Evolutionary conservation across 2,113 vertebrate species (phyloP).

Genomic region (Pica pica): DNA sequence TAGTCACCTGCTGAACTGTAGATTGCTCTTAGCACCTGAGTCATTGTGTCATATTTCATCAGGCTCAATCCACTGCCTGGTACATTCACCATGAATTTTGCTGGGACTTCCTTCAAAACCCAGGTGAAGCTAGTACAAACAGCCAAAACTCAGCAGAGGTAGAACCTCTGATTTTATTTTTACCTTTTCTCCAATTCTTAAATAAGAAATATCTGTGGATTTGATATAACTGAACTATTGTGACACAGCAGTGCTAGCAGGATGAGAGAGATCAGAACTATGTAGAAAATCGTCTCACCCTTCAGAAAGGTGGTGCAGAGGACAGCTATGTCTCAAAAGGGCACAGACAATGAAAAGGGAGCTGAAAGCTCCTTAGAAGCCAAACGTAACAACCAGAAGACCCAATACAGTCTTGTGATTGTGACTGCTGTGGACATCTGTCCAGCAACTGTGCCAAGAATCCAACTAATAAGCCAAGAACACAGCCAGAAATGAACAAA

Average conservation of each 20-base stretch:
- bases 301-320: constrained; percentile 12
- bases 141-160: neutral
- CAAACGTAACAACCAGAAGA: constrained; percentile 38
- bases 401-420: constrained; percentile 51
- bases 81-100: neutral
- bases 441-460: constrained; percentile 57
- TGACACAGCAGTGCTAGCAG: neutral
- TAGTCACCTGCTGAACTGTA: neutral
- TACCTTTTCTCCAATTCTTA: neutral
- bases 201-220: neutral
- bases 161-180: neutral
- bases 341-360: neutral
- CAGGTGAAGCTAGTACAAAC: neutral
- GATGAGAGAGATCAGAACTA: neutral
- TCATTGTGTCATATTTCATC: neutral
- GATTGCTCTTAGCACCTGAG: neutral
- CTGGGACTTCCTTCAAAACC: neutral
- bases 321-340: constrained; percentile 27
- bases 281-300: neutral
- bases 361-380: constrained; percentile 38
- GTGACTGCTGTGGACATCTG: constrained; percentile 35
- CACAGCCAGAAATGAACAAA: constrained; percentile 38
- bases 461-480: constrained; percentile 24
- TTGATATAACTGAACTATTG: neutral
- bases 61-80: neutral